These are phyloP conservation scores for Campoplex capitator DNA, from an alignment of 2,888 invertebrate genomes.

Conservation along the genomic window DNA sequence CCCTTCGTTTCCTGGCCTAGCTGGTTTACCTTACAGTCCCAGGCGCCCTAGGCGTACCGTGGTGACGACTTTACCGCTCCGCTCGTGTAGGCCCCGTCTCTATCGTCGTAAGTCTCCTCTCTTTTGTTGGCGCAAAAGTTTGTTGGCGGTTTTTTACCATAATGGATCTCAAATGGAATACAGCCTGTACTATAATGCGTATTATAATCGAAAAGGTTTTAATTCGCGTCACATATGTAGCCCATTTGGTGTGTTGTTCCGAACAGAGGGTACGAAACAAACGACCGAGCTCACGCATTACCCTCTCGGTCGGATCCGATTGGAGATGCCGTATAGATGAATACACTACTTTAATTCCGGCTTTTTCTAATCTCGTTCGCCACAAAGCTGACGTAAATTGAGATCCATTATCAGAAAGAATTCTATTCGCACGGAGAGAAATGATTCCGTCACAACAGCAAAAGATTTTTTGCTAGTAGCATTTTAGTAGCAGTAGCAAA, in stretches of 20 bases:
- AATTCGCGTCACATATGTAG: neutral
- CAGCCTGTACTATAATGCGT: neutral
- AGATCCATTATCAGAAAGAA: slow-evolving; percentile 28
- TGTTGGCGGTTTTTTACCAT: neutral
- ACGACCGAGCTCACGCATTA: slow-evolving; percentile 44
- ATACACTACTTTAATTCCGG: slow-evolving; percentile 7
- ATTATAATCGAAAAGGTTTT: slow-evolving; percentile 1
- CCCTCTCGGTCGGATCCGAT: slow-evolving; percentile 37
- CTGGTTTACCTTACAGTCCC: too few relatives aligned
- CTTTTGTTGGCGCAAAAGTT: too few relatives aligned
- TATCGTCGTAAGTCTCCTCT: too few relatives aligned
- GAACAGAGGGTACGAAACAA: slow-evolving; percentile 43
- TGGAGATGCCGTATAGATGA: slow-evolving; percentile 44
- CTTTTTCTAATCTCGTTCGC: slow-evolving; percentile 6
- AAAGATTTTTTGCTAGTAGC: too few relatives aligned
- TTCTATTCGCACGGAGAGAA: too few relatives aligned
- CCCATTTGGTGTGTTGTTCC: slow-evolving; percentile 42
- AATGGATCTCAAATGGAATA: slow-evolving; percentile 7
- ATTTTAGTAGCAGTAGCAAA: too few relatives aligned
- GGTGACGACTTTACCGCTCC: too few relatives aligned
- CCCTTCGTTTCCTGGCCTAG: too few relatives aligned
- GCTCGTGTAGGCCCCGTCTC: too few relatives aligned
- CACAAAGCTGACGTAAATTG: slow-evolving; percentile 22
- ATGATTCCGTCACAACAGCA: too few relatives aligned
- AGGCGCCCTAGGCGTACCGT: too few relatives aligned